These are phyloP conservation scores for Blastobasis lacticolella DNA, from an alignment of 2,888 invertebrate species.

Conservation along the genomic window DNA sequence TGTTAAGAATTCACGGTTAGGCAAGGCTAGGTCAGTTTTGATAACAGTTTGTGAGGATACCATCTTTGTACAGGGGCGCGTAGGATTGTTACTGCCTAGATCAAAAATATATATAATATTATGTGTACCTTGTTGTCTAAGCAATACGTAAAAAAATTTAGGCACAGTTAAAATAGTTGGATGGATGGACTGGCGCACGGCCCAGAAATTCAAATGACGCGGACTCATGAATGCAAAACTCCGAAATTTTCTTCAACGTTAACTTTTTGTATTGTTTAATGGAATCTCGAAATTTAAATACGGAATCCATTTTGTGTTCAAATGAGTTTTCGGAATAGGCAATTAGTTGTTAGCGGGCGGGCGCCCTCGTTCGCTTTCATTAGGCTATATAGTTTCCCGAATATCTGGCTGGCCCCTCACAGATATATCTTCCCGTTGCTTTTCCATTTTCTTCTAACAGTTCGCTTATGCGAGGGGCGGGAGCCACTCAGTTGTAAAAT, in stretches of 20 bases:
- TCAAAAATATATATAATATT: no score
- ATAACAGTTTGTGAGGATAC: no score
- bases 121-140: no score
- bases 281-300: constrained; percentile 72
- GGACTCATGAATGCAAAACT: no score
- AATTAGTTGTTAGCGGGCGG: constrained; percentile 74
- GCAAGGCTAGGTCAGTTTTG: no score
- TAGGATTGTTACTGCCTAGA: no score
- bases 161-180: no score
- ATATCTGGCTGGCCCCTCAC: constrained; percentile 62
- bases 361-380: constrained; percentile 72
- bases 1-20: no score
- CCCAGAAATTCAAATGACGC: no score
- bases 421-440: constrained; percentile 67
- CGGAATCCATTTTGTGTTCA: constrained; percentile 73
- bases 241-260: constrained; percentile 55
- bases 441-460: constrained; percentile 64
- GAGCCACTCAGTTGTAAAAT: constrained; percentile 56
- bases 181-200: no score
- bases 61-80: no score
- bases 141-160: no score
- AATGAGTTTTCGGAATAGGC: constrained; percentile 74
- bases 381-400: constrained; percentile 73
- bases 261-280: constrained; percentile 68
- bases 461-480: constrained; percentile 45